Conservation (phyloP, 2,888 invertebrate species). For the Drosophila antonietae region DNA sequence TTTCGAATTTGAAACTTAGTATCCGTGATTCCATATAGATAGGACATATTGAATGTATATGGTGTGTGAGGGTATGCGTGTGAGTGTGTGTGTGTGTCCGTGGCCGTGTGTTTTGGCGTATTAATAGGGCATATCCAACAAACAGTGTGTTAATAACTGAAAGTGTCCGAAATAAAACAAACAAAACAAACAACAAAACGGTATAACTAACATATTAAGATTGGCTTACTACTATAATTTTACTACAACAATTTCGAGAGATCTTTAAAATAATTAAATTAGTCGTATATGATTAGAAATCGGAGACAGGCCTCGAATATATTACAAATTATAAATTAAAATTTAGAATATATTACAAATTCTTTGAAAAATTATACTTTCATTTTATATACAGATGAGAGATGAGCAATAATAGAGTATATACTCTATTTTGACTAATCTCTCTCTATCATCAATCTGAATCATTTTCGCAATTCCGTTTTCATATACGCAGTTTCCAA, state of each 20-base stretch:
- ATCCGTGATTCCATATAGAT: slow-evolving; percentile 67
- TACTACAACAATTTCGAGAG: background rate
- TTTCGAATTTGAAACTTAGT: slow-evolving; percentile 54
- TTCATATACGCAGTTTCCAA: slow-evolving; percentile 31
- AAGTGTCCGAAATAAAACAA: background rate
- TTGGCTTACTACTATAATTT: slow-evolving; percentile 6
- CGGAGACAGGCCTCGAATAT: too few relatives aligned
- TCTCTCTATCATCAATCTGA: slow-evolving; percentile 1
- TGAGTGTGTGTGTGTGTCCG: background rate
- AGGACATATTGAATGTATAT: slow-evolving; percentile 47
- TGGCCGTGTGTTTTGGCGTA: background rate
- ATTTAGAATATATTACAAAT: too few relatives aligned
- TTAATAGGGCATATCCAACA: background rate
- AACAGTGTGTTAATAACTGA: slow-evolving; percentile 6
- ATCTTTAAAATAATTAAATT: background rate
- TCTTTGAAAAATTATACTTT: too few relatives aligned
- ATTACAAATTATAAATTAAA: background rate
- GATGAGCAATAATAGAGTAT: background rate
- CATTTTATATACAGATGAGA: too few relatives aligned
- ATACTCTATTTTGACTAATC: background rate
- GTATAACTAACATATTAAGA: slow-evolving; percentile 7
- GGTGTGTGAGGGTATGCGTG: background rate
- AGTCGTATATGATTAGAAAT: background rate
- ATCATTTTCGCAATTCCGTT: background rate
- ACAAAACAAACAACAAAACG: background rate